Base-by-base conservation (phyloP, 1,140 invertebrate species). In the Drosophila sproati region DNA sequence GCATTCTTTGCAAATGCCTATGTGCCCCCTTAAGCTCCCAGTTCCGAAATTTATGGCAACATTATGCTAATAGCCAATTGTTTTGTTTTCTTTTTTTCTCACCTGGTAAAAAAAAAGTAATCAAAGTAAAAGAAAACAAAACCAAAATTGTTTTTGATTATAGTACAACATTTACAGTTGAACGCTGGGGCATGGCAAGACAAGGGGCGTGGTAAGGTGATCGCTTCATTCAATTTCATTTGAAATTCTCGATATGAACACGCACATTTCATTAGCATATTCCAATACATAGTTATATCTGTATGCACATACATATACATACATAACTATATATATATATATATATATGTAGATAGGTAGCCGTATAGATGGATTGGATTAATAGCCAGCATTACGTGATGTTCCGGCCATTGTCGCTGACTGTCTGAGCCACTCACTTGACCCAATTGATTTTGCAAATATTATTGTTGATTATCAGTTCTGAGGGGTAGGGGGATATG, bases 151-250 rank as follows among this genome's bases (percentile, higher is more conserved):
- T 55, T 62, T 62, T 71, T 50, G 66, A 80, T 82, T 82, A 86
- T 87, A 87, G 82, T 86, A 88, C 83, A 88, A 88, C 83, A 82
- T 88, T 89, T 88, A 88, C 83, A 89, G 83, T 88, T 80, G 67
- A 60, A 43, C 51, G 37, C 31, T 12, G n/a, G 6, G 57, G 57
- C 43, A 43, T 48, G 31, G 12, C 43, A 10, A 3, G 34, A 5
- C 4, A n/a, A 3, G 6, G 32, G 57, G 29, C 2, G 7, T 6
- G 4, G 31, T 34, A 34, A 34, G 5, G 34, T 5, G 34, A 57
- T 50, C 50, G 72, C 51, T 79, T 83, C 77, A 87, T 86, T 86
- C 78, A 82, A 59, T 60, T 69, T 4, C 47, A 71, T 61, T 61
- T 57, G 8, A 48, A 45, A 34, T 50, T 82, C 72, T 79, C 51